Conservation (phyloP, 2,888 invertebrate species). For the Drosophila paucipuncta region DNA sequence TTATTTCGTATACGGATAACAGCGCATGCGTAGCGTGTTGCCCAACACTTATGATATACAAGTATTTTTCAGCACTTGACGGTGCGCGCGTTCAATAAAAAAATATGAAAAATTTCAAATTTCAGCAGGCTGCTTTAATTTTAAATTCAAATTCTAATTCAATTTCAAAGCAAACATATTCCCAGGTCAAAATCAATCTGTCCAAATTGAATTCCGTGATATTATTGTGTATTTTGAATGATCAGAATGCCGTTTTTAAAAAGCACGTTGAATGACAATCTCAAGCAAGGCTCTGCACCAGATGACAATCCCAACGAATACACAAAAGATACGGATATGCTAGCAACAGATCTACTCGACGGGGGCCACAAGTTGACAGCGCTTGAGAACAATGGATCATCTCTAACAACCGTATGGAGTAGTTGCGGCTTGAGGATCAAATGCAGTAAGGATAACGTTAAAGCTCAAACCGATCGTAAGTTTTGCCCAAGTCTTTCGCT, state of each 20-base stretch:
- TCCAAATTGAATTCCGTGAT: neutral
- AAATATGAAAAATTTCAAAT: neutral
- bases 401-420: slow-evolving; percentile 50
- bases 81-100: slow-evolving; percentile 6
- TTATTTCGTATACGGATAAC: slow-evolving; percentile 46
- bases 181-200: neutral
- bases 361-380: slow-evolving; percentile 29
- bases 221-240: neutral
- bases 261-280: slow-evolving; percentile 6
- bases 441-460: neutral
- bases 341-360: slow-evolving; percentile 37
- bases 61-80: slow-evolving; percentile 26
- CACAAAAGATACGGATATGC: slow-evolving; percentile 19
- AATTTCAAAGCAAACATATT: neutral
- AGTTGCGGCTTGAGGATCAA: slow-evolving; percentile 18
- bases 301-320: slow-evolving; percentile 16
- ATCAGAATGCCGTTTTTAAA: slow-evolving; percentile 30
- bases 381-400: slow-evolving; percentile 47
- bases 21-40: slow-evolving; percentile 65
- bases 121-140: neutral
- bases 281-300: neutral
- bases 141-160: neutral
- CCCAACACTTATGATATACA: slow-evolving; percentile 43
- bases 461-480: slow-evolving; percentile 11
- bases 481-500: neutral